phyloP scores from a whole-genome alignment of 2,113 vertebrate species.

The Paratilapia polleni region DNA sequence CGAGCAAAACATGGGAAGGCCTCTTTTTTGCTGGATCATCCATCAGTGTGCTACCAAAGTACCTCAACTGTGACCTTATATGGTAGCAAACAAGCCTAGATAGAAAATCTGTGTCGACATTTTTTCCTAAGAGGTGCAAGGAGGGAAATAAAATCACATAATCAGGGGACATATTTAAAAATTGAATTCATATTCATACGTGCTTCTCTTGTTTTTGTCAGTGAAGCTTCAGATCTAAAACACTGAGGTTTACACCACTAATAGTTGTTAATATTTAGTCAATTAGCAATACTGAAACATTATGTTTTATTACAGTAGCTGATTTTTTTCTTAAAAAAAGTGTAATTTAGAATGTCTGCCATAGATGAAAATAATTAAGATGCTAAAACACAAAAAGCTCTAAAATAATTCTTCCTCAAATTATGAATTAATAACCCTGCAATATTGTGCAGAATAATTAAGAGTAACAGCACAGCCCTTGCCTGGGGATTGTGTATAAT shows the following conservation, averaged over 20 bases:
- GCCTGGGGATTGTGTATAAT: neutral
- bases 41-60: neutral
- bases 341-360: neutral
- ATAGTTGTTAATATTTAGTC: neutral
- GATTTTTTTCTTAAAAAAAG: rapidly evolving
- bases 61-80: neutral
- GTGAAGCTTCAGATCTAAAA: neutral
- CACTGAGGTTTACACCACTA: neutral
- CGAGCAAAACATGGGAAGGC: neutral
- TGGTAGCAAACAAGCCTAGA: neutral
- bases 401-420: neutral
- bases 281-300: neutral
- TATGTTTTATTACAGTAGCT: neutral
- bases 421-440: neutral
- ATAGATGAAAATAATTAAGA: slow-evolving; percentile 5
- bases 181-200: neutral
- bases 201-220: neutral
- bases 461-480: neutral
- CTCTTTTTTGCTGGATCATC: slow-evolving; percentile 18
- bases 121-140: neutral
- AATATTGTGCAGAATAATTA: neutral
- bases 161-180: neutral
- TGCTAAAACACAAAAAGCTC: neutral
- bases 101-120: neutral
- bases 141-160: neutral